Percentiles rank a stretch among this genome's conserved stretches.
Conservation (phyloP, 2,888 invertebrate species). For the Andrena minutula region DNA sequence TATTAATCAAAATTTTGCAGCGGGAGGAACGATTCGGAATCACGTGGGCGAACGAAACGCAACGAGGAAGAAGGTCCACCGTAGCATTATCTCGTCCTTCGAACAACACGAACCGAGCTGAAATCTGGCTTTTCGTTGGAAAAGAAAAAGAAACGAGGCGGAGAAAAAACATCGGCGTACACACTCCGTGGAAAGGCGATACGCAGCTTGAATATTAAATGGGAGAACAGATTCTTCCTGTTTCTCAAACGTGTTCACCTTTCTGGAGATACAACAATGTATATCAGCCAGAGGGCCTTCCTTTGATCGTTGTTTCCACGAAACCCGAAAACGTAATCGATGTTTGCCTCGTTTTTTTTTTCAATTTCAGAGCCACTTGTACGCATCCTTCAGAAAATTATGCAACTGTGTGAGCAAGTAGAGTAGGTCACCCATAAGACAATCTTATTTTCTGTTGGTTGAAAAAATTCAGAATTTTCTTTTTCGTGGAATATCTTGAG, state of each 20-base stretch:
- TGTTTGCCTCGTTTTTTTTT: neutral
- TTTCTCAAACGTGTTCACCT: constrained; percentile 2
- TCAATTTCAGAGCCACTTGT: too few species aligned
- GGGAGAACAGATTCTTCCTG: constrained; percentile 2
- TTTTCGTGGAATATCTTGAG: too few species aligned
- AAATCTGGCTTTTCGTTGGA: neutral
- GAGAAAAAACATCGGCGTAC: neutral
- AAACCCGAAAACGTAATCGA: neutral
- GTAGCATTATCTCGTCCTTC: constrained; percentile 4
- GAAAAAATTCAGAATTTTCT: too few species aligned
- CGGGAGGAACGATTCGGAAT: neutral
- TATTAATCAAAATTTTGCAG: too few species aligned
- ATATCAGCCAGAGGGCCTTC: neutral
- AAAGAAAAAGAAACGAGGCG: neutral
- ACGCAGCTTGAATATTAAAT: constrained; percentile 19
- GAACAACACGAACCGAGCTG: too few species aligned
- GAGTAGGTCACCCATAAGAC: too few species aligned
- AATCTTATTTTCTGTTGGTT: too few species aligned
- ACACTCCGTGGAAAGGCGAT: neutral
- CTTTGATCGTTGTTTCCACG: neutral
- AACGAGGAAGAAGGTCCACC: neutral
- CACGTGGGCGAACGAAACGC: neutral
- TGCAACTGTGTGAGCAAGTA: too few species aligned
- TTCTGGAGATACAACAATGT: neutral
- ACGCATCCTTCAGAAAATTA: too few species aligned